Conservation (phyloP, 2,888 invertebrate genomes). For the Cataglyphis altisquamis region DNA sequence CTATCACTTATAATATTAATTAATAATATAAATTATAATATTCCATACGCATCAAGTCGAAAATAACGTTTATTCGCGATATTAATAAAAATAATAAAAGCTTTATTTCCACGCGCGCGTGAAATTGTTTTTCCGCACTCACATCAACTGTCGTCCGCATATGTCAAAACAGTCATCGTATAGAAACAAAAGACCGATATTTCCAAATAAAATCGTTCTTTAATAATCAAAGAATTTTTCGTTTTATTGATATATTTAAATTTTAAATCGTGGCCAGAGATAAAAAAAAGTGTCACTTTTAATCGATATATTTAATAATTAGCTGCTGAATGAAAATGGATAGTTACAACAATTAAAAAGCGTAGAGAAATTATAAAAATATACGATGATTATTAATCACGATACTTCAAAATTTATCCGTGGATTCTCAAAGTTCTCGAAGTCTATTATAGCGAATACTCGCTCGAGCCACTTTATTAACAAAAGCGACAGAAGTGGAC, state of each 20-base stretch:
- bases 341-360: conserved; percentile 2
- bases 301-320: conserved; percentile 31
- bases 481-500: conserved; percentile 49
- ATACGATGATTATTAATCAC: conserved; percentile 38
- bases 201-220: conserved; percentile 45
- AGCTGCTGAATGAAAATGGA: conserved; percentile 2
- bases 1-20: conserved; percentile 19
- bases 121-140: conserved; percentile 31
- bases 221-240: conserved; percentile 25
- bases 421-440: conserved; percentile 29
- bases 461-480: conserved; percentile 45
- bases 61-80: conserved; percentile 4
- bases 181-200: conserved; percentile 38
- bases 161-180: conserved; percentile 42
- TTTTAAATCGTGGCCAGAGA: neutral
- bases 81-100: conserved; percentile 37
- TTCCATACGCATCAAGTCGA: neutral
- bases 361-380: neutral
- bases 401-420: conserved; percentile 32
- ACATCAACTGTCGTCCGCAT: conserved; percentile 37
- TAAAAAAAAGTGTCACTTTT: conserved; percentile 24
- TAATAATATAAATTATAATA: conserved; percentile 27
- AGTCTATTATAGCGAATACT: conserved; percentile 34
- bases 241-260: conserved; percentile 41
- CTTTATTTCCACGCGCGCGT: conserved; percentile 5